Percentiles rank a stretch among this genome's conserved stretches.
Evolutionary conservation across 2,888 invertebrate genomes (phyloP).

Genomic region (Leptodirus hochenwartii): DNA sequence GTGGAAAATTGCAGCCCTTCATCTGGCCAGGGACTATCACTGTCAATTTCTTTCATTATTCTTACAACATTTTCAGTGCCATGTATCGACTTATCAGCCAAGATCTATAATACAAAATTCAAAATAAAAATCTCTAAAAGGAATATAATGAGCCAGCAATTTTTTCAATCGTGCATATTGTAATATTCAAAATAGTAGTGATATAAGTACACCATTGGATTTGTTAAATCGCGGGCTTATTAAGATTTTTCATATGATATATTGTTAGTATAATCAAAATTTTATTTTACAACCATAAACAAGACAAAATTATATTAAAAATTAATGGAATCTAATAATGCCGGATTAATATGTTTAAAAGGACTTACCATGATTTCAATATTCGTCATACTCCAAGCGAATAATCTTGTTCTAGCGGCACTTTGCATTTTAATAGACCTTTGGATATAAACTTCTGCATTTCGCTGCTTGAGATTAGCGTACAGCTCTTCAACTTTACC

Average conservation of each 20-base stretch:
- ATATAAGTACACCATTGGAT: no score
- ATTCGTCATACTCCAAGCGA: conserved; percentile 71
- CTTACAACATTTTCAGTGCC: conserved; percentile 57
- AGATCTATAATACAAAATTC: no score
- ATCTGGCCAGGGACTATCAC: conserved; percentile 82
- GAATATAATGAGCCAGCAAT: conserved; percentile 30
- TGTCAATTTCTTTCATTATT: conserved; percentile 65
- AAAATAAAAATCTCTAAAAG: conserved; percentile 26
- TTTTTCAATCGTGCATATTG: background rate
- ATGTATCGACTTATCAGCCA: conserved; percentile 78
- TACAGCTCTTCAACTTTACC: conserved; percentile 82
- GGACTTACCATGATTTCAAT: conserved; percentile 35
- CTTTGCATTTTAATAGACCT: conserved; percentile 52
- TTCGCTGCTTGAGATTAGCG: conserved; percentile 69
- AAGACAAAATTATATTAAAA: conserved; percentile 4
- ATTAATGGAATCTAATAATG: conserved; percentile 1
- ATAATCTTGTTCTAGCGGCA: conserved; percentile 54
- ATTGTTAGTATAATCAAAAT: background rate
- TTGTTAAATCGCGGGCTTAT: background rate
- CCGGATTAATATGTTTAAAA: background rate
- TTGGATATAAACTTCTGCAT: conserved; percentile 92
- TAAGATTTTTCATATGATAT: background rate
- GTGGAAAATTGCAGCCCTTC: conserved; percentile 78
- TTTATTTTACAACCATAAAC: background rate
- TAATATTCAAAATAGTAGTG: conserved; percentile 1